Evolutionary conservation across 2,113 vertebrate genomes (phyloP).

Genomic region (Dipodomys spectabilis): DNA sequence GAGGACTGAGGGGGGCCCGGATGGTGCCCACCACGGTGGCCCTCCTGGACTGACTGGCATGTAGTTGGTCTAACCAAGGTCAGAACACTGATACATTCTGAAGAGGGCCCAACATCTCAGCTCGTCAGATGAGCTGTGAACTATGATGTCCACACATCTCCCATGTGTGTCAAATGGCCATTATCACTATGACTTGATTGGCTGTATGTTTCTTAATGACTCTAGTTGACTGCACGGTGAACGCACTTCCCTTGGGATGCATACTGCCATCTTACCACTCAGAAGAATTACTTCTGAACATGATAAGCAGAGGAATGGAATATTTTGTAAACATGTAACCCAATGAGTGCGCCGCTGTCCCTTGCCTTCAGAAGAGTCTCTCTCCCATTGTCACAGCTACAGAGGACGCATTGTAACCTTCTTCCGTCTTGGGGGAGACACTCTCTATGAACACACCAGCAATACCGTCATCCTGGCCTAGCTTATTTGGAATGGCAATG

Average conservation of each 20-base stretch:
- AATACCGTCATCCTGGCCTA: neutral
- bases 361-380: neutral
- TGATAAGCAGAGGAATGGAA: rapidly evolving
- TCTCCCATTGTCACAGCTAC: neutral
- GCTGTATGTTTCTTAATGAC: neutral
- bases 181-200: neutral
- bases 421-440: neutral
- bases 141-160: neutral
- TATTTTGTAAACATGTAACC: neutral
- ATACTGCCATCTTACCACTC: neutral
- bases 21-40: too few relatives aligned
- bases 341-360: rapidly evolving
- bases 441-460: neutral
- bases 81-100: neutral
- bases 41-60: neutral
- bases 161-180: rapidly evolving
- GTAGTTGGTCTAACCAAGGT: neutral
- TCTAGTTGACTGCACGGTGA: neutral
- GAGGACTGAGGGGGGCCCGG: too few relatives aligned
- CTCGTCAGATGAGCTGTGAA: neutral
- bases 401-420: neutral
- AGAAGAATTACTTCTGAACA: neutral
- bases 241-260: neutral
- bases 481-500: neutral
- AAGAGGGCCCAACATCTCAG: neutral